These are phyloP conservation scores for Bergia puertoricense DNA, from an alignment of 92 coral and sea anemone species.

Conservation along the genomic window DNA sequence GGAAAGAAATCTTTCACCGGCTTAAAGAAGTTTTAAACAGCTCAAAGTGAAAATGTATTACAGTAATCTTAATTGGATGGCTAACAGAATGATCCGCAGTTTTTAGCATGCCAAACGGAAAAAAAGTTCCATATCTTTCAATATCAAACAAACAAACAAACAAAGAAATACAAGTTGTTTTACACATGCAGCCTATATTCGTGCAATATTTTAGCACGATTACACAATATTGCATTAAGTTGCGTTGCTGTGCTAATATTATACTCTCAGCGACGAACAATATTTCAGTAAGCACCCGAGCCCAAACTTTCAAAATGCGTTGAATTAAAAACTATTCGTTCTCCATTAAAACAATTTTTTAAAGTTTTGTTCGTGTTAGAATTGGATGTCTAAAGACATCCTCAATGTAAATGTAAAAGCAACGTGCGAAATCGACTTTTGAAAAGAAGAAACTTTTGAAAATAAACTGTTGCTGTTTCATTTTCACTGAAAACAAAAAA, in stretches of 20 bases:
- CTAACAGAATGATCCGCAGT: neutral
- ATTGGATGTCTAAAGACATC: neutral
- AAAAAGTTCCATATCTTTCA: neutral
- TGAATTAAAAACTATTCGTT: neutral
- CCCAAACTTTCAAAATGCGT: neutral
- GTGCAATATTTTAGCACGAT: neutral
- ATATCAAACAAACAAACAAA: slow-evolving; percentile 2
- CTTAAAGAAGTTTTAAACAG: neutral
- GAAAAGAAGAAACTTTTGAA: neutral
- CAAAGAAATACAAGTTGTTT: neutral
- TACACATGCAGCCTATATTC: neutral
- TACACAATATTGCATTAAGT: neutral
- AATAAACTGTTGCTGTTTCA: neutral
- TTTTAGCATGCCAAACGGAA: neutral
- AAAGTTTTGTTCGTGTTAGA: neutral
- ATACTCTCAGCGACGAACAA: neutral
- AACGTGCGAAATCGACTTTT: neutral
- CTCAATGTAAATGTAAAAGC: no score
- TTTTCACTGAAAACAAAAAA: neutral
- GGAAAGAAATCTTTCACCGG: neutral
- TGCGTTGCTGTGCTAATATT: neutral
- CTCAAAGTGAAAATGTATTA: neutral
- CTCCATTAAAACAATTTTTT: neutral
- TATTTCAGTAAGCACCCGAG: neutral
- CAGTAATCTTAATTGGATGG: neutral